Percentiles rank a stretch among this genome's conserved stretches.
These are phyloP conservation scores for Nematolebias whitei DNA, from an alignment of 2,113 vertebrate species.

Conservation along the genomic window DNA sequence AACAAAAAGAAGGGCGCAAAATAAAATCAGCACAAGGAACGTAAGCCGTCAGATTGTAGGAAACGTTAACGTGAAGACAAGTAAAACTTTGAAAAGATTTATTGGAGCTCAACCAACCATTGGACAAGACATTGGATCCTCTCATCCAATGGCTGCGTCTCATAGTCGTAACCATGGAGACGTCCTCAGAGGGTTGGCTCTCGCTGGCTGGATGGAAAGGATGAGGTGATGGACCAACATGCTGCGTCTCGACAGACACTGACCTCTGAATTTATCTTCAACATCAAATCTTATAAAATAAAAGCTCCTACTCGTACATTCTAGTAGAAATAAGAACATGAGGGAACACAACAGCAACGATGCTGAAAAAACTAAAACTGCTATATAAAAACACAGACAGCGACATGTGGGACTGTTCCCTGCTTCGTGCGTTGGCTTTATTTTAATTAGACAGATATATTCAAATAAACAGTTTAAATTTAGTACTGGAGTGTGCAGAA, in stretches of 20 bases:
- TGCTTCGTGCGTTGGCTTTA: slow-evolving; percentile 86
- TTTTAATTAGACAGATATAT: too few relatives aligned
- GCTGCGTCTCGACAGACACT: slow-evolving; percentile 61
- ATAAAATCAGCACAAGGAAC: slow-evolving; percentile 3
- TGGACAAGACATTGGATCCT: slow-evolving; percentile 50
- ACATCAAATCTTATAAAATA: neutral
- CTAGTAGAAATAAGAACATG: slow-evolving; percentile 24
- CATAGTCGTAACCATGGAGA: slow-evolving; percentile 68
- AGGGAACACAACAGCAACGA: slow-evolving; percentile 74
- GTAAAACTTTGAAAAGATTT: slow-evolving; percentile 12
- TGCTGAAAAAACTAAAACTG: slow-evolving; percentile 57
- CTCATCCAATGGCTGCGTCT: slow-evolving; percentile 59
- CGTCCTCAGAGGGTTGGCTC: slow-evolving; percentile 38
- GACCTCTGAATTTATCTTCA: slow-evolving; percentile 5
- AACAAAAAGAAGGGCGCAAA: neutral
- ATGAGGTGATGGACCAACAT: slow-evolving; percentile 77
- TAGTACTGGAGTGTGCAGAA: neutral
- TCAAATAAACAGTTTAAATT: too few relatives aligned
- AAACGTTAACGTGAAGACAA: slow-evolving; percentile 11
- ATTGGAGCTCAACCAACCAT: slow-evolving; percentile 65
- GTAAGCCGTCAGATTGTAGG: slow-evolving; percentile 23
- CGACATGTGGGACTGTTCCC: slow-evolving; percentile 84
- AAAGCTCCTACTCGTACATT: neutral
- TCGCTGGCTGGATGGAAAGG: slow-evolving; percentile 84
- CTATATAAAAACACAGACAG: slow-evolving; percentile 80